phyloP scores from a whole-genome alignment of 2,113 vertebrate genomes.

The Mesitornis unicolor region DNA sequence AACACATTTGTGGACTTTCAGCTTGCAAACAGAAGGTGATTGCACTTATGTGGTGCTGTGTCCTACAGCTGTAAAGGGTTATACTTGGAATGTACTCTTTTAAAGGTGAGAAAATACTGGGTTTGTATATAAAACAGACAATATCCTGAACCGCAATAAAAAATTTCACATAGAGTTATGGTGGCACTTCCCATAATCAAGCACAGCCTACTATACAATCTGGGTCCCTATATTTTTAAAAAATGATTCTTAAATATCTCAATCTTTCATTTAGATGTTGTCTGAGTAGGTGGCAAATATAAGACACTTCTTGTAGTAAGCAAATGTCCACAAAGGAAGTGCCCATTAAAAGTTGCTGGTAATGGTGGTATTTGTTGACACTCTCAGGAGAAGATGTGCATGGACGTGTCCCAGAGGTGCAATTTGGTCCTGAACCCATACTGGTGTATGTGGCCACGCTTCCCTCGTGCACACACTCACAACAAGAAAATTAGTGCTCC shows the following conservation, averaged over 20 bases:
- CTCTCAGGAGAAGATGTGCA: background rate
- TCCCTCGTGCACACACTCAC: background rate
- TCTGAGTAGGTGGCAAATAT: background rate
- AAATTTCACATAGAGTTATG: fast-evolving
- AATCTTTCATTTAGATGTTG: background rate
- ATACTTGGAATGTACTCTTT: background rate
- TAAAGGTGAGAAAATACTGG: background rate
- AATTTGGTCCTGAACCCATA: background rate
- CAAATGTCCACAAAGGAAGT: background rate
- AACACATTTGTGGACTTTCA: background rate
- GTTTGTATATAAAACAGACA: background rate
- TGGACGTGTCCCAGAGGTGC: background rate
- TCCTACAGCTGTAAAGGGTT: background rate
- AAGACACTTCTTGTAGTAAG: background rate
- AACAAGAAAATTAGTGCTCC: background rate
- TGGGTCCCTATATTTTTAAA: too few species aligned
- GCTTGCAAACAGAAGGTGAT: background rate
- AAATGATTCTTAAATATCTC: background rate
- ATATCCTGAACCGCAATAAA: background rate
- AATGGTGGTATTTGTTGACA: background rate
- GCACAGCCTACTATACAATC: background rate
- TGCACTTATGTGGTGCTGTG: background rate
- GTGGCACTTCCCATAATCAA: background rate
- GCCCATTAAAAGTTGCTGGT: background rate
- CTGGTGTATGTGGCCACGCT: background rate